A percentile compares a stretch with the other conserved stretches of the same genome.
phyloP scores from a whole-genome alignment of 2,888 invertebrate genomes.

The Drosophila planitibia region DNA sequence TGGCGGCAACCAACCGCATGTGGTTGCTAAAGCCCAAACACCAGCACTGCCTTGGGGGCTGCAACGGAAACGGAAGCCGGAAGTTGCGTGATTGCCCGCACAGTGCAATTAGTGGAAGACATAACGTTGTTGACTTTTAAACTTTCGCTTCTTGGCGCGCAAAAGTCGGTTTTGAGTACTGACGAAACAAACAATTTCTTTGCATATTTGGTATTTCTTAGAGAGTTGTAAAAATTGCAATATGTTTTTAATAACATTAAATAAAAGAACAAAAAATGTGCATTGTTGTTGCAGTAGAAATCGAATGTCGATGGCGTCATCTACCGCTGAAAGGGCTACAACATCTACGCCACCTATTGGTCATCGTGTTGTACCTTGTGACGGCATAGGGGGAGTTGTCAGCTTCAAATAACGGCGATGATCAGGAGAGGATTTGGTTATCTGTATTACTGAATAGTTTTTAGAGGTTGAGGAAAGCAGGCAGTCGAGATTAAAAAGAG shows the following conservation, averaged over 20 bases:
- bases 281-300: neutral
- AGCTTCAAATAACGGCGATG: neutral
- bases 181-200: neutral
- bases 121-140: conserved; percentile 17
- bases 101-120: conserved; percentile 33
- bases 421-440: neutral
- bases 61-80: conserved; percentile 55
- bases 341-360: neutral
- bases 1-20: neutral
- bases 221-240: neutral
- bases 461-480: neutral
- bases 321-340: neutral
- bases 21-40: conserved; percentile 28
- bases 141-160: conserved; percentile 19
- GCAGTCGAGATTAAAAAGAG: neutral
- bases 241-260: neutral
- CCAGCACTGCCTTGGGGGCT: conserved; percentile 27
- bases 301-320: neutral
- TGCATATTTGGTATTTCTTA: neutral
- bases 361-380: neutral
- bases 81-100: conserved; percentile 62
- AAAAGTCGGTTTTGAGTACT: neutral
- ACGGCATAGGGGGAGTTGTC: neutral
- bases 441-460: neutral
- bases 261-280: neutral